Conservation (phyloP, 1,140 invertebrate species). For the Pseudobourletiella spinata region DNA sequence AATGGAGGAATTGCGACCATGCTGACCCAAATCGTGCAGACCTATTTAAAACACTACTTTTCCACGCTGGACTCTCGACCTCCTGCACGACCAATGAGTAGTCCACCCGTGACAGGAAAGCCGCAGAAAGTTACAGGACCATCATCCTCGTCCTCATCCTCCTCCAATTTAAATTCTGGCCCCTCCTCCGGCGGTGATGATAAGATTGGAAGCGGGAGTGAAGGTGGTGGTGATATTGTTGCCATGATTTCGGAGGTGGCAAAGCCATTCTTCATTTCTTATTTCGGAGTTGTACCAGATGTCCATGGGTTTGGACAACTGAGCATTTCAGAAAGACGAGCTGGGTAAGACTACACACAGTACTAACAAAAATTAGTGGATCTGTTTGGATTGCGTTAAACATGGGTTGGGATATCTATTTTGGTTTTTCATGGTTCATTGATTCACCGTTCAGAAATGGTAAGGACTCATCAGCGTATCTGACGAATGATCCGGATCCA, state of each 20-base stretch:
- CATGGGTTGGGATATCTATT: too few relatives aligned
- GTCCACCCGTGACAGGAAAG: background rate
- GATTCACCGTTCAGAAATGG: background rate
- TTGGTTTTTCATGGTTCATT: background rate
- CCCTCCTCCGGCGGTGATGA: background rate
- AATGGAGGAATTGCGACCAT: constrained; percentile 12
- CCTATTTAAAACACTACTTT: constrained; percentile 28
- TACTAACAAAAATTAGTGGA: too few relatives aligned
- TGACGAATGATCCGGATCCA: constrained; percentile 32
- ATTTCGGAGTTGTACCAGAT: constrained; percentile 27
- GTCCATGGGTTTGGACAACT: constrained; percentile 27
- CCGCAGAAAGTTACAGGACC: constrained; percentile 5
- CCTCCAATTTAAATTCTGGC: background rate
- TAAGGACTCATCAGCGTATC: constrained; percentile 2
- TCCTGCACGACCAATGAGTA: background rate
- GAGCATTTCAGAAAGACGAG: constrained; percentile 21
- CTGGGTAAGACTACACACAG: background rate
- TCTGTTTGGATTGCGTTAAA: too few relatives aligned
- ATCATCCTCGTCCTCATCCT: background rate
- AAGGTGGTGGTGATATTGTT: constrained; percentile 28
- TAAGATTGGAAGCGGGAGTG: background rate
- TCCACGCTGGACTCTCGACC: constrained; percentile 12
- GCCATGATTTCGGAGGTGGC: constrained; percentile 32
- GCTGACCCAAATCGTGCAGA: constrained; percentile 24
- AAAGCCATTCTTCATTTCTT: constrained; percentile 36